Conservation (phyloP, 2,888 invertebrate genomes). For the Phrixothrix hirtus region DNA sequence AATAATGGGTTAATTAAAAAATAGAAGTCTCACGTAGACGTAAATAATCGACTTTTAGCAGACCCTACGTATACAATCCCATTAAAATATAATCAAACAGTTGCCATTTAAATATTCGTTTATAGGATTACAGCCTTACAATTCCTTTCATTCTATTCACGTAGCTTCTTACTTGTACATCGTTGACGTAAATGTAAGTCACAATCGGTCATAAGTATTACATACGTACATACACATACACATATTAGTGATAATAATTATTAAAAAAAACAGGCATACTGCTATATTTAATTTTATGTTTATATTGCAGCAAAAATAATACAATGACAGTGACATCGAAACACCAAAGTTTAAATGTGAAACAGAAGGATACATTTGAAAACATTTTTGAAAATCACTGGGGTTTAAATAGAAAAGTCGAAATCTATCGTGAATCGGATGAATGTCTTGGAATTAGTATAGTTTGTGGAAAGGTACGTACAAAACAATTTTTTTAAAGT, state of each 20-base stretch:
- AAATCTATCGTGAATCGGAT: slow-evolving; percentile 71
- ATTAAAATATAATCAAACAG: too few relatives aligned
- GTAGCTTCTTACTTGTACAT: neutral
- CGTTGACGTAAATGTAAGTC: neutral
- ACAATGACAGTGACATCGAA: slow-evolving; percentile 17
- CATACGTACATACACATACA: neutral
- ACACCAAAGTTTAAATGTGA: slow-evolving; percentile 1
- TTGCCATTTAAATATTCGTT: too few relatives aligned
- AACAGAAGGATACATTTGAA: slow-evolving; percentile 41
- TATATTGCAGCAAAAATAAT: slow-evolving; percentile 2
- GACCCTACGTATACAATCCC: too few relatives aligned
- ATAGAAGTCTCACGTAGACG: too few relatives aligned
- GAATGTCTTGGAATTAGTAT: slow-evolving; percentile 95
- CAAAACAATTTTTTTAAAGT: too few relatives aligned
- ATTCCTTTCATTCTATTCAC: neutral
- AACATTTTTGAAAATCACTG: slow-evolving; percentile 72
- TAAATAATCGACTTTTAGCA: too few relatives aligned
- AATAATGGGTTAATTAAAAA: too few relatives aligned
- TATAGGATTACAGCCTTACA: slow-evolving; percentile 9
- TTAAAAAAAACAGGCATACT: neutral
- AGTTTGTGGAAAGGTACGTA: slow-evolving; percentile 86
- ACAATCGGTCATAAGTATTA: neutral
- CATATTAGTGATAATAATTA: neutral
- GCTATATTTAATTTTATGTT: neutral
- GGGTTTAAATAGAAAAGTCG: slow-evolving; percentile 80